Percentiles rank a stretch among this genome's conserved stretches.
These are phyloP conservation scores for Eupithecia subumbrata DNA, from an alignment of 2,888 invertebrate species.

Conservation along the genomic window DNA sequence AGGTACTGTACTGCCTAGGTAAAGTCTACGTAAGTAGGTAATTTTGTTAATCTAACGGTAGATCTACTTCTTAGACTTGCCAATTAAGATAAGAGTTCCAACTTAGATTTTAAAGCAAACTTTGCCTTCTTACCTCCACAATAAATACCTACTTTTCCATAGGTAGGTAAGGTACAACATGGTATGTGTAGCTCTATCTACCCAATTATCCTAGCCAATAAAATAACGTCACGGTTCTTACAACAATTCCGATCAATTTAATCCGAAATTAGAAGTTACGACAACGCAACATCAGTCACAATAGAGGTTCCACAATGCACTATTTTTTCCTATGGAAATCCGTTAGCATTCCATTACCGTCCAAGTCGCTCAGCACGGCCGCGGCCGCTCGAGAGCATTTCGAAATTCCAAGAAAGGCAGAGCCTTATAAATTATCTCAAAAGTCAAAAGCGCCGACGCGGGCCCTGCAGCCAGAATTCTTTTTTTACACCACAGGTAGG, in stretches of 20 bases:
- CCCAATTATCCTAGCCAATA: neutral
- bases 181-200: neutral
- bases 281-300: constrained; percentile 58
- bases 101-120: neutral
- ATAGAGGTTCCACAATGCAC: constrained; percentile 67
- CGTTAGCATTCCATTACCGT: constrained; percentile 81
- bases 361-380: constrained; percentile 61
- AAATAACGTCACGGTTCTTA: constrained; percentile 1
- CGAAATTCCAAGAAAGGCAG: constrained; percentile 83
- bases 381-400: constrained; percentile 77
- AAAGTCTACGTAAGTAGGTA: too few species aligned
- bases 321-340: constrained; percentile 77
- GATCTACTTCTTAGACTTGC: neutral
- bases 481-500: constrained; percentile 82
- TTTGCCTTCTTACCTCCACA: neutral
- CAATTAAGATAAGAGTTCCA: neutral
- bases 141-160: too few species aligned
- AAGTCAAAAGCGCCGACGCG: constrained; percentile 84
- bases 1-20: too few species aligned
- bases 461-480: constrained; percentile 77
- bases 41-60: too few species aligned
- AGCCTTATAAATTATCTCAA: constrained; percentile 84
- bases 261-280: constrained; percentile 61
- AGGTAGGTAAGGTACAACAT: neutral
- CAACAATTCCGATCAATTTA: constrained; percentile 48